Evolutionary conservation across 1,140 invertebrate genomes (phyloP).

Genomic region (Pseudomyrmex pallidus): DNA sequence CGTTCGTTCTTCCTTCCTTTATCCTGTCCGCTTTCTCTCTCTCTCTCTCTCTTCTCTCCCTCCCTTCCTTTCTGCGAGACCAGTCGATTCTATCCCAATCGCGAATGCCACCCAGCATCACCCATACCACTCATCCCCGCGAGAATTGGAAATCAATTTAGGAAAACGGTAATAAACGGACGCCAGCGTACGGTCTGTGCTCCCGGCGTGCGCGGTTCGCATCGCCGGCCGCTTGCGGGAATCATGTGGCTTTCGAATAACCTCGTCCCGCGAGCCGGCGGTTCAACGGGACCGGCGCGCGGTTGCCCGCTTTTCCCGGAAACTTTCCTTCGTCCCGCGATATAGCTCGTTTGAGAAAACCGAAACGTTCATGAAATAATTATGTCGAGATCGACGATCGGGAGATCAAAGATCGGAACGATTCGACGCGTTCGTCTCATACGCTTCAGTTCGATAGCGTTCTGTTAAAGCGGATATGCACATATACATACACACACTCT

Average conservation of each 20-base stretch:
- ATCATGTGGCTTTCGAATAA: conserved; percentile 26
- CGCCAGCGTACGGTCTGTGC: conserved; percentile 50
- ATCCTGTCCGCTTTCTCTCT: conserved; percentile 40
- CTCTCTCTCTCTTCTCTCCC: conserved; percentile 32
- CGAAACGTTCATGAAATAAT: neutral
- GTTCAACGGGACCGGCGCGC: neutral
- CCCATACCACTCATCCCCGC: conserved; percentile 20
- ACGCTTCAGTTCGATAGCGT: neutral
- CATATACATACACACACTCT: too few species aligned
- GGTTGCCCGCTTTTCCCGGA: conserved; percentile 15
- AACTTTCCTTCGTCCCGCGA: neutral
- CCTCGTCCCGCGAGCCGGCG: conserved; percentile 9
- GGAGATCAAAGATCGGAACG: neutral
- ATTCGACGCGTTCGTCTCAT: neutral
- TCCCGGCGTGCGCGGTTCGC: conserved; percentile 31
- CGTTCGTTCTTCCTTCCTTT: conserved; percentile 63
- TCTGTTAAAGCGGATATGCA: too few species aligned
- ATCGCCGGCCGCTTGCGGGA: conserved; percentile 32
- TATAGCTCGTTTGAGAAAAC: neutral
- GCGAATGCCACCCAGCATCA: conserved; percentile 44
- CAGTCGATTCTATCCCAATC: conserved; percentile 52
- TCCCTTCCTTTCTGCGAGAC: conserved; percentile 45
- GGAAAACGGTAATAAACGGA: conserved; percentile 76
- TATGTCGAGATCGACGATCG: neutral
- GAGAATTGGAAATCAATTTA: conserved; percentile 76